Conservation (phyloP, 2,797 vertebrate genomes). For the Benthosema pterotum region DNA sequence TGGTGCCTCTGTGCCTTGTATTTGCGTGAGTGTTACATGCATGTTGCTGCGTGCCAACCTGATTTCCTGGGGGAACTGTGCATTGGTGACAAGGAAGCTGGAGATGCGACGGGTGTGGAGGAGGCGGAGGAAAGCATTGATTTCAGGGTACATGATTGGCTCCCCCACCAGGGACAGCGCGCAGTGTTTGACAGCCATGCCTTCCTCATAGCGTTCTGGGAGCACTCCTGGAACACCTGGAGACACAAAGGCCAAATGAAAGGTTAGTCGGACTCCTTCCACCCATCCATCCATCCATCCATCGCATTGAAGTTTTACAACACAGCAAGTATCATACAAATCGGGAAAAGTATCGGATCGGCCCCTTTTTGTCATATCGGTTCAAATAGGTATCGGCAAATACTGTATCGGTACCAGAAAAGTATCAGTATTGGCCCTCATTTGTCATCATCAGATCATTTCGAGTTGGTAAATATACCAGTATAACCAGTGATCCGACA, state of each 20-base stretch:
- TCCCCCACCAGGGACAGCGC: slow-evolving; percentile 94
- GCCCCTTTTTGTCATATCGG: too few species aligned
- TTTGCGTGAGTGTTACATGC: too few species aligned
- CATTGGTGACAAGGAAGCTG: slow-evolving; percentile 95
- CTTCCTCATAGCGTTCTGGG: slow-evolving; percentile 85
- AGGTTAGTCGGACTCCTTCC: not conserved
- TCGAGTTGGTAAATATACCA: too few species aligned
- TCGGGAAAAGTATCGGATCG: too few species aligned
- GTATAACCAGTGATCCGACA: too few species aligned
- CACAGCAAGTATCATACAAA: too few species aligned
- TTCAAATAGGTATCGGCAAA: too few species aligned
- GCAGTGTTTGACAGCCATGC: slow-evolving; percentile 87
- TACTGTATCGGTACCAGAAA: too few species aligned
- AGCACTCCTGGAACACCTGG: slow-evolving; percentile 90
- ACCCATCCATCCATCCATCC: not conserved
- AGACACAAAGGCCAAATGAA: not conserved
- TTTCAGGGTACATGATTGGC: slow-evolving; percentile 96
- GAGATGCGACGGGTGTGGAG: slow-evolving; percentile 88
- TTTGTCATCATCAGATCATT: too few species aligned
- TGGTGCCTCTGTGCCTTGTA: too few species aligned
- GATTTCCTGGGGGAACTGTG: slow-evolving; percentile 93
- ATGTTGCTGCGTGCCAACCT: slow-evolving; percentile 74
- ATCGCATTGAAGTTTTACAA: too few species aligned
- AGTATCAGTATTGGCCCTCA: too few species aligned
- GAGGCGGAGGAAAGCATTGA: slow-evolving; percentile 88